phyloP scores from a whole-genome alignment of 2,888 invertebrate species.

The Onthophagus sagittarius region DNA sequence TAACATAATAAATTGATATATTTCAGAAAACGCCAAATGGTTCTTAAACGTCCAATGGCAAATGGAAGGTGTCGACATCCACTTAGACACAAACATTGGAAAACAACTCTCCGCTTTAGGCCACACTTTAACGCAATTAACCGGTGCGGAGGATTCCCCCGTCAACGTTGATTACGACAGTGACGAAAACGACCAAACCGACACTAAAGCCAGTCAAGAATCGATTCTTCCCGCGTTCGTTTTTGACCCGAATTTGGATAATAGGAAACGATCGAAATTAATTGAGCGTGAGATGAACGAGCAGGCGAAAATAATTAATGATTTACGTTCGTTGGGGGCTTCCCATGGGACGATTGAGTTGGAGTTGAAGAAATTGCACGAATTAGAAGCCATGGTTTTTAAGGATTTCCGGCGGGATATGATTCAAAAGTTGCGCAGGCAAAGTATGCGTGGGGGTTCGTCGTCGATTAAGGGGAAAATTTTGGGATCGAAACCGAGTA shows the following conservation, averaged over 20 bases:
- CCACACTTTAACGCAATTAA: slow-evolving; percentile 92
- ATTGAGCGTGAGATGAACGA: slow-evolving; percentile 98
- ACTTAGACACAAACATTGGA: slow-evolving; percentile 92
- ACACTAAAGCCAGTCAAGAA: slow-evolving; percentile 62
- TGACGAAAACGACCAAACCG: slow-evolving; percentile 70
- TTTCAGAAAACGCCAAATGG: slow-evolving; percentile 94
- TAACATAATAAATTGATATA: background rate
- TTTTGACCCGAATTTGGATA: slow-evolving; percentile 74
- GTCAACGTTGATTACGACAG: slow-evolving; percentile 66
- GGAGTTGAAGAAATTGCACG: slow-evolving; percentile 87
- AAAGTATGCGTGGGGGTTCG: slow-evolving; percentile 77
- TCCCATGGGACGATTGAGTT: slow-evolving; percentile 87
- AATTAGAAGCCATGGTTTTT: slow-evolving; percentile 90
- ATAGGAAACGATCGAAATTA: slow-evolving; percentile 82
- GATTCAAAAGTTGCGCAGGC: slow-evolving; percentile 83
- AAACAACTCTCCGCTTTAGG: slow-evolving; percentile 92
- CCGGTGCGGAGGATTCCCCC: slow-evolving; percentile 74
- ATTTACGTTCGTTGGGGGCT: slow-evolving; percentile 80
- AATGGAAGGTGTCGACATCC: slow-evolving; percentile 98
- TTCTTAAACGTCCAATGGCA: slow-evolving; percentile 97
- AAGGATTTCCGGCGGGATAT: slow-evolving; percentile 92
- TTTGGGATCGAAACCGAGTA: slow-evolving; percentile 56
- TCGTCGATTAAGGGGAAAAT: slow-evolving; percentile 77
- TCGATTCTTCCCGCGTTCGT: slow-evolving; percentile 79
- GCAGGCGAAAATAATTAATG: slow-evolving; percentile 92